Percentiles rank a stretch among this genome's conserved stretches.
Conservation (phyloP, 1,140 invertebrate species). For the Megathymus violae region DNA sequence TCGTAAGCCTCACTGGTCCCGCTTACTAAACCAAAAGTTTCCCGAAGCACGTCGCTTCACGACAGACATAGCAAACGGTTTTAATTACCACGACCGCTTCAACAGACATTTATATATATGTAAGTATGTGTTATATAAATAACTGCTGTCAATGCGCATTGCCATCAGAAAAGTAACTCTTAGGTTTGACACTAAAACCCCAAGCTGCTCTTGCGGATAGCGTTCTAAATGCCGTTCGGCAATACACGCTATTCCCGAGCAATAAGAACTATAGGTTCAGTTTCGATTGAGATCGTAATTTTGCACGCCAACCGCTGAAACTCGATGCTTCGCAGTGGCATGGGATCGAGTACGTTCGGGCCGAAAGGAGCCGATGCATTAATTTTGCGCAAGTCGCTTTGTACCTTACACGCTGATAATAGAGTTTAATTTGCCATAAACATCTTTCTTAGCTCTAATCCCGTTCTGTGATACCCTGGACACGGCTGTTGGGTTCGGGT, state of each 20-base stretch:
- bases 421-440: conserved; percentile 28
- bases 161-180: conserved; percentile 55
- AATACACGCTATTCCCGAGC: conserved; percentile 32
- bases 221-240: conserved; percentile 22
- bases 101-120: too few relatives aligned
- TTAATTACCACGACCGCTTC: too few relatives aligned
- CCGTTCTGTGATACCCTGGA: conserved; percentile 14
- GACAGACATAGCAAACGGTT: too few relatives aligned
- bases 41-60: too few relatives aligned
- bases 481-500: conserved; percentile 29
- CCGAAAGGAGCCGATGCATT: conserved; percentile 6
- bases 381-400: background rate
- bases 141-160: conserved; percentile 60
- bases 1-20: too few relatives aligned
- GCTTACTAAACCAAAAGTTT: too few relatives aligned
- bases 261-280: conserved; percentile 24
- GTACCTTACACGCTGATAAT: background rate
- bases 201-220: conserved; percentile 35
- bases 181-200: conserved; percentile 59
- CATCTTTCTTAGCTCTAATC: conserved; percentile 11
- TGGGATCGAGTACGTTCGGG: conserved; percentile 28
- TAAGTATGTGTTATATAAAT: conserved; percentile 25
- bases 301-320: conserved; percentile 65
- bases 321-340: conserved; percentile 48
- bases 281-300: conserved; percentile 38